phyloP scores from a whole-genome alignment of 2,113 vertebrate species.

The Cyanoliseus patagonus region DNA sequence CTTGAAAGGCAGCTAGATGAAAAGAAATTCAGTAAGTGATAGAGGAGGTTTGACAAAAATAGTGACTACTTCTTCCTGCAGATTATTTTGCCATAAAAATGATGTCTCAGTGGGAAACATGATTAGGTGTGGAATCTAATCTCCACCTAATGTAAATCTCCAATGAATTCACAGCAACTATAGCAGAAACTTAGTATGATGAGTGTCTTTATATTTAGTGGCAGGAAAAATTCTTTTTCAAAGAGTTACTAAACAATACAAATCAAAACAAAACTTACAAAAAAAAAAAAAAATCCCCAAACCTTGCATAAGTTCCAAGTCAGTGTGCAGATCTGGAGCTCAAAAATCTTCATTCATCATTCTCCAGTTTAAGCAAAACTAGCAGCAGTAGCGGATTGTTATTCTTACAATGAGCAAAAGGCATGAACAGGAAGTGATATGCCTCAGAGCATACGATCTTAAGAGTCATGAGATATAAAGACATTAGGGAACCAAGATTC shows the following conservation, averaged over 20 bases:
- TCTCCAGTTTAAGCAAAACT: neutral
- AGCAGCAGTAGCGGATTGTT: neutral
- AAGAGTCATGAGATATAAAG: neutral
- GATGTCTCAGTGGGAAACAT: neutral
- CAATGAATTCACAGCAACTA: neutral
- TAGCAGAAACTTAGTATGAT: neutral
- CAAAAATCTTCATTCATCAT: neutral
- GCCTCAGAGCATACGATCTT: neutral
- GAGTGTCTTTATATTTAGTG: neutral
- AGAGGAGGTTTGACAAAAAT: neutral
- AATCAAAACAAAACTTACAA: neutral
- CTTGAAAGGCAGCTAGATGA: neutral
- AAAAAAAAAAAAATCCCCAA: neutral
- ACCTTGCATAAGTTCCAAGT: neutral
- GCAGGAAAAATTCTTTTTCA: neutral
- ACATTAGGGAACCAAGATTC: neutral
- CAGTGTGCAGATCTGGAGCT: neutral
- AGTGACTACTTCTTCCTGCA: neutral
- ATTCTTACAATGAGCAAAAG: neutral
- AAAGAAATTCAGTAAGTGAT: neutral
- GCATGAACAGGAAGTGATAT: neutral
- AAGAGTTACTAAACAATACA: neutral
- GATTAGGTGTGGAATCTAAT: neutral
- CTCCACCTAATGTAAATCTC: neutral
- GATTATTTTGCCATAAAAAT: neutral